Evolutionary conservation across 92 coral and sea anemone species (phyloP).

Genomic region (Parazoanthus atlanticus): DNA sequence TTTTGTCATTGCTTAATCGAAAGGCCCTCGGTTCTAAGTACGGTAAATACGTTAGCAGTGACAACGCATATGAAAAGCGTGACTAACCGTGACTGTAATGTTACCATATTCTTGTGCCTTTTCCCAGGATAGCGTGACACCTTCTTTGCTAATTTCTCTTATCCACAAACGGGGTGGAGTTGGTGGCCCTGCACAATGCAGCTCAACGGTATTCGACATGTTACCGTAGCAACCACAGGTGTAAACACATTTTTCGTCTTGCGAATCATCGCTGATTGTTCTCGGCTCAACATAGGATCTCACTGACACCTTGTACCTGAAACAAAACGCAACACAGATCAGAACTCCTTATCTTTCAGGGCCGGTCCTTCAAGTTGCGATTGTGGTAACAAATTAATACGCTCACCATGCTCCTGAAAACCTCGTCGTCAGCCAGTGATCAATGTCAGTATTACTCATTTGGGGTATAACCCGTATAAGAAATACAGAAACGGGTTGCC

Average conservation of each 20-base stretch:
- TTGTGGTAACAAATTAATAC: too few relatives aligned
- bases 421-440: too few relatives aligned
- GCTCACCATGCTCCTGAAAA: too few relatives aligned
- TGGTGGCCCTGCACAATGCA: slow-evolving; percentile 64
- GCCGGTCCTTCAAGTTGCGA: too few relatives aligned
- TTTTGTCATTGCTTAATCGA: too few relatives aligned
- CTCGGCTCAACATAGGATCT: slow-evolving; percentile 68
- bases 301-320: slow-evolving; percentile 61
- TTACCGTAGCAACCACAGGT: slow-evolving; percentile 85
- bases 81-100: slow-evolving; percentile 60
- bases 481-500: too few relatives aligned
- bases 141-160: slow-evolving; percentile 60
- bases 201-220: slow-evolving; percentile 60
- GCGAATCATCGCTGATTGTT: slow-evolving; percentile 36
- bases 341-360: too few relatives aligned
- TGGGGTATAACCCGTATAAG: too few relatives aligned
- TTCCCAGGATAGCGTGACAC: slow-evolving; percentile 68
- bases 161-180: slow-evolving; percentile 57
- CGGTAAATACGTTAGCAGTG: not conserved
- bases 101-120: slow-evolving; percentile 64
- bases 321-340: not conserved
- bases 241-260: slow-evolving; percentile 22
- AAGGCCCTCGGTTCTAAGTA: too few relatives aligned
- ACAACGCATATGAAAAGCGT: not conserved
- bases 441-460: too few relatives aligned